phyloP scores from a whole-genome alignment of 2,113 vertebrate genomes.

The Callocephalon fimbriatum region DNA sequence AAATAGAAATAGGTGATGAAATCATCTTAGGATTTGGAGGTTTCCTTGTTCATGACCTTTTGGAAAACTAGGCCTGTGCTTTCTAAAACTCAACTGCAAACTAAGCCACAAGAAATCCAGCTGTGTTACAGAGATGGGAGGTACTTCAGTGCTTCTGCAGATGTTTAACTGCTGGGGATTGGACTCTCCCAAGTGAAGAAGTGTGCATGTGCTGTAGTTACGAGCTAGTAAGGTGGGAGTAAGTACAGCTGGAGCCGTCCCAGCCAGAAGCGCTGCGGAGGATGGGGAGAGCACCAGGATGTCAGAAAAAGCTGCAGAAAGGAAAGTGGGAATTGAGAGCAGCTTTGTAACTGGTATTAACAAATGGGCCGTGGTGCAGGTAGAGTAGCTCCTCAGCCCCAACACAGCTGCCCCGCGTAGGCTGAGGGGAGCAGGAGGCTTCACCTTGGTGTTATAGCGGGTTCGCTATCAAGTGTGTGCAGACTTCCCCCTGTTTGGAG shows the following conservation, averaged over 20 bases:
- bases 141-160: neutral
- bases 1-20: neutral
- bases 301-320: neutral
- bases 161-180: neutral
- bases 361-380: fast-evolving
- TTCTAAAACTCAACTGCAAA: neutral
- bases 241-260: neutral
- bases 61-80: neutral
- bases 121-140: fast-evolving
- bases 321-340: neutral
- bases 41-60: neutral
- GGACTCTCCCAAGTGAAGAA: neutral
- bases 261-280: neutral
- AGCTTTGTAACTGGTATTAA: neutral
- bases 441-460: neutral
- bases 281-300: neutral
- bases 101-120: neutral
- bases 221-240: neutral
- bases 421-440: neutral
- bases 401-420: fast-evolving
- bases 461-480: fast-evolving
- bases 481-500: neutral
- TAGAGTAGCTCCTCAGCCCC: fast-evolving
- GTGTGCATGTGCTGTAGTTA: fast-evolving
- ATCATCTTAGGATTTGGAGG: neutral